phyloP scores from a whole-genome alignment of 1,140 invertebrate genomes.

The Caligus rogercresseyi region DNA sequence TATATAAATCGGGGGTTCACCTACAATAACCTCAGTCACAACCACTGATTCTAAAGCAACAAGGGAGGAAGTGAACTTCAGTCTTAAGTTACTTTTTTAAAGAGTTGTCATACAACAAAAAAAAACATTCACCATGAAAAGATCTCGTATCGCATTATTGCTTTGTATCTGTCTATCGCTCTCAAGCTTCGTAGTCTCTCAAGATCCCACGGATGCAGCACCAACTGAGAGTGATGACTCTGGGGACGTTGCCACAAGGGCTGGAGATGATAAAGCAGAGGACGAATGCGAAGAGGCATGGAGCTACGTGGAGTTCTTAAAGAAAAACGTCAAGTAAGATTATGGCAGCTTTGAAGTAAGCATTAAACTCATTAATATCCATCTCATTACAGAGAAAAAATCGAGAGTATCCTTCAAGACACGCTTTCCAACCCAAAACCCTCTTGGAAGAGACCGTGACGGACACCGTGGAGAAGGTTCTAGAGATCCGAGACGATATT shows the following conservation, averaged over 20 bases:
- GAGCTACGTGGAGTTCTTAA: constrained; percentile 15
- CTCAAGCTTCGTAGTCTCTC: constrained; percentile 7
- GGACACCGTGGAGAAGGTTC: constrained; percentile 1
- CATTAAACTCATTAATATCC: not conserved
- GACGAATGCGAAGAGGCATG: constrained; percentile 16
- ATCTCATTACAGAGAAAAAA: constrained; percentile 2
- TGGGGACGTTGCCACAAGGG: not conserved
- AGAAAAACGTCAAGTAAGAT: constrained; percentile 12
- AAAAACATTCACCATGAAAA: not conserved
- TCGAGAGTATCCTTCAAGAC: constrained; percentile 14
- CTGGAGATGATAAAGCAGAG: not conserved
- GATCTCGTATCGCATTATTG: not conserved
- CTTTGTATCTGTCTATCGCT: not conserved
- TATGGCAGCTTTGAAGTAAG: not conserved
- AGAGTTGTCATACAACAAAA: not conserved
- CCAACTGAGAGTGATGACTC: not conserved
- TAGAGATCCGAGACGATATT: constrained; percentile 5
- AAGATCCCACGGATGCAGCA: not conserved
- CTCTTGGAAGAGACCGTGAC: constrained; percentile 15
- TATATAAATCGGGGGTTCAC: not conserved
- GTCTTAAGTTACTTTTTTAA: not conserved
- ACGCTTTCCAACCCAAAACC: constrained; percentile 3
- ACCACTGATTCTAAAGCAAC: not conserved
- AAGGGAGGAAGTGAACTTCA: not conserved
- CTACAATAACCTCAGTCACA: not conserved